Percentiles rank a stretch among this genome's conserved stretches.
Evolutionary conservation across 2,888 invertebrate genomes (phyloP).

Genomic region (Dolichopus griseipennis): DNA sequence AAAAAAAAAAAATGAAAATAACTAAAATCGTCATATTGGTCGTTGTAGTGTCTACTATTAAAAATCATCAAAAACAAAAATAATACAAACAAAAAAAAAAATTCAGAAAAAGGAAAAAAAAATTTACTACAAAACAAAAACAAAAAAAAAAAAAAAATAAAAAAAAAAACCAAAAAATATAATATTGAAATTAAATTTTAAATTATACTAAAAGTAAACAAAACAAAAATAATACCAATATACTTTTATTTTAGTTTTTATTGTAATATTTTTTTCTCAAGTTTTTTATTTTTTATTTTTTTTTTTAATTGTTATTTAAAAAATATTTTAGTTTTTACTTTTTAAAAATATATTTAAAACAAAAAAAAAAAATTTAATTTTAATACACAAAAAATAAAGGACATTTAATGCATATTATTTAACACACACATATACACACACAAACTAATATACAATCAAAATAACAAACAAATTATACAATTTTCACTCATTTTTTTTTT

Average conservation of each 20-base stretch:
- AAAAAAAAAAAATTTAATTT: too few species aligned
- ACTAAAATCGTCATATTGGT: slow-evolving; percentile 22
- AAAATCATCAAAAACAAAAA: neutral
- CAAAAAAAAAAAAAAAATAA: neutral
- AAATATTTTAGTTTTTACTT: too few species aligned
- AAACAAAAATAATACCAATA: neutral
- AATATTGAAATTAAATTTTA: neutral
- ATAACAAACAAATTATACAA: too few species aligned
- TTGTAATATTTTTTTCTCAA: neutral
- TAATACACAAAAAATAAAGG: too few species aligned
- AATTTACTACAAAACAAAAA: neutral
- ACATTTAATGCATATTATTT: too few species aligned
- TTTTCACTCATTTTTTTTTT: too few species aligned
- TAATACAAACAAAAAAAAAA: neutral
- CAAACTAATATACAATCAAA: too few species aligned
- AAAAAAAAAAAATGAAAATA: neutral
- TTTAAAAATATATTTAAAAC: too few species aligned
- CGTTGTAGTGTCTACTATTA: slow-evolving; percentile 23
- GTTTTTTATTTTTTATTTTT: too few species aligned
- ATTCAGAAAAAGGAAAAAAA: neutral
- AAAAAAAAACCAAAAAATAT: neutral
- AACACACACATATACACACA: too few species aligned
- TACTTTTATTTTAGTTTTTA: neutral
- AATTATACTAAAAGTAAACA: neutral
- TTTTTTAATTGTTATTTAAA: too few species aligned